phyloP scores from a whole-genome alignment of 2,797 vertebrate species.

The Pipistrellus pygmaeus region DNA sequence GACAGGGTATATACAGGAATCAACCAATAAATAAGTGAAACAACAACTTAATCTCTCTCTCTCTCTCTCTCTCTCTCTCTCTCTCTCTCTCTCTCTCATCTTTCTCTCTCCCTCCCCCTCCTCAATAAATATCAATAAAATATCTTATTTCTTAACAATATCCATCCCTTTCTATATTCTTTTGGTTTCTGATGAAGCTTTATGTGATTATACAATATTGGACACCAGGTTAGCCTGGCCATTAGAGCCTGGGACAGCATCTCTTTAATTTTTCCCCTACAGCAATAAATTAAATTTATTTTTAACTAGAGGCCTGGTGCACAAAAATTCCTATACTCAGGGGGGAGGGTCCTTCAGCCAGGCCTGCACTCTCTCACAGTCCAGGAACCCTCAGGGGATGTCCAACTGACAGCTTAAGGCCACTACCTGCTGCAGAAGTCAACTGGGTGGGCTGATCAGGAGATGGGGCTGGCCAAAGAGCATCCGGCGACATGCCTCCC shows the following conservation, averaged over 20 bases:
- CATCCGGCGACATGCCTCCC: too few species aligned
- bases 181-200: background rate
- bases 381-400: too few species aligned
- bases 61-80: background rate
- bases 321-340: too few species aligned
- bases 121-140: background rate
- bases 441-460: too few species aligned
- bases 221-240: background rate
- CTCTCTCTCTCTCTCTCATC: background rate
- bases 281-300: background rate
- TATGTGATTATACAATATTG: background rate
- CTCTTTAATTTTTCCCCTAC: background rate
- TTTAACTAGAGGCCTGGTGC: background rate
- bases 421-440: too few species aligned
- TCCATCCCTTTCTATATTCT: background rate
- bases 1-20: background rate
- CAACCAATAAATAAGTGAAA: background rate
- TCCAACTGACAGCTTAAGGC: too few species aligned
- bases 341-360: too few species aligned
- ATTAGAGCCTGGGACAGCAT: background rate
- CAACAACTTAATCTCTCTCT: background rate
- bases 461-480: too few species aligned
- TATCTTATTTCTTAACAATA: background rate
- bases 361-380: too few species aligned
- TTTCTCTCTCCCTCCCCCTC: background rate